Conservation (phyloP, 2,888 invertebrate genomes). For the Marronus borbonicus region DNA sequence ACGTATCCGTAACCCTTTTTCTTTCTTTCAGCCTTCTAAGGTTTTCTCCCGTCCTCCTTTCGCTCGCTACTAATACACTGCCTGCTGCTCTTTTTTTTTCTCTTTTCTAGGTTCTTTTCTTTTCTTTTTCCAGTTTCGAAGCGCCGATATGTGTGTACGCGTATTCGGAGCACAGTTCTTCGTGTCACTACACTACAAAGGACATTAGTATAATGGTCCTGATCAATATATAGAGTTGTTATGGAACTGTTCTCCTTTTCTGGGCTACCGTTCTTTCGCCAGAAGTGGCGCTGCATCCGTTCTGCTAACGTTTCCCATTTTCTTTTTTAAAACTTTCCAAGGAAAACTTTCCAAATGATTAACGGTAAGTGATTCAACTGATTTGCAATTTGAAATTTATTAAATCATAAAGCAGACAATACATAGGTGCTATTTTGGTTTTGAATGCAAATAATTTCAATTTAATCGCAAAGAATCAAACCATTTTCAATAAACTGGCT, state of each 20-base stretch:
- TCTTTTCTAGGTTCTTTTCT: constrained; percentile 5
- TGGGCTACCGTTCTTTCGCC: background rate
- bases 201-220: constrained; percentile 61
- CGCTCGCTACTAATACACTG: background rate
- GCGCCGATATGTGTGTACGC: constrained; percentile 45
- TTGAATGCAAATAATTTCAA: too few relatives aligned
- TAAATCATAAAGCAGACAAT: too few relatives aligned
- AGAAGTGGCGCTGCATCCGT: background rate
- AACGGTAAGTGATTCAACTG: too few relatives aligned
- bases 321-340: too few relatives aligned
- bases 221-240: constrained; percentile 59
- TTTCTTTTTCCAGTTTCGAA: constrained; percentile 1
- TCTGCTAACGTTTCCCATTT: background rate
- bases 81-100: constrained; percentile 10
- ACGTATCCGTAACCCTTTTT: constrained; percentile 51
- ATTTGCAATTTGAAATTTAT: too few relatives aligned
- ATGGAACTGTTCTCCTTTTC: constrained; percentile 34
- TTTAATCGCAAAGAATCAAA: too few relatives aligned
- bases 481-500: too few relatives aligned
- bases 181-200: constrained; percentile 59
- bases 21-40: constrained; percentile 14
- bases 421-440: too few relatives aligned
- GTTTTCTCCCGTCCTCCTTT: background rate
- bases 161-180: constrained; percentile 56
- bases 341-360: too few relatives aligned